These are phyloP conservation scores for Aricia agestis DNA, from an alignment of 1,140 invertebrate species.

Conservation along the genomic window DNA sequence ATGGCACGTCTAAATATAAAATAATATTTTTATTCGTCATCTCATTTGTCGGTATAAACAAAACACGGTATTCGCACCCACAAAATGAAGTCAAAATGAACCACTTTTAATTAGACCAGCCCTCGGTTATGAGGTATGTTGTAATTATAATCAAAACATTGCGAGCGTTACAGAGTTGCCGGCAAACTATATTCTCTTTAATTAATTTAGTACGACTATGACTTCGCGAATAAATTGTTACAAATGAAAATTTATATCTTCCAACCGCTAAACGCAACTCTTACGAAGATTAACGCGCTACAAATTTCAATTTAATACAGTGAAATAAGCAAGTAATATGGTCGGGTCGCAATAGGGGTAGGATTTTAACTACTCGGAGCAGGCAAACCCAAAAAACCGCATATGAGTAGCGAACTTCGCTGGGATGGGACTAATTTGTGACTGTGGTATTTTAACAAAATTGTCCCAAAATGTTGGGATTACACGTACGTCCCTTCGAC, in stretches of 20 bases:
- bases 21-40: neutral
- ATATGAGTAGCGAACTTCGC: slow-evolving; percentile 46
- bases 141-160: slow-evolving; percentile 47
- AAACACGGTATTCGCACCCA: slow-evolving; percentile 12
- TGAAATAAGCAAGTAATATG: slow-evolving; percentile 24
- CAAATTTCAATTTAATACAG: slow-evolving; percentile 24
- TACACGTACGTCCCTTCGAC: slow-evolving; percentile 8
- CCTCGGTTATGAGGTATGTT: slow-evolving; percentile 34
- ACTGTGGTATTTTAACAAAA: slow-evolving; percentile 31
- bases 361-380: slow-evolving; percentile 26
- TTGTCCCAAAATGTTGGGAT: slow-evolving; percentile 16
- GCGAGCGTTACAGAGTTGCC: slow-evolving; percentile 21
- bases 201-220: slow-evolving; percentile 36
- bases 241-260: slow-evolving; percentile 21
- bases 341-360: slow-evolving; percentile 14
- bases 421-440: slow-evolving; percentile 46
- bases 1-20: too few species aligned
- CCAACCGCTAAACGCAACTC: slow-evolving; percentile 10
- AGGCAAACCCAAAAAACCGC: slow-evolving; percentile 44
- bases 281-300: slow-evolving; percentile 17
- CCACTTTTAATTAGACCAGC: slow-evolving; percentile 39
- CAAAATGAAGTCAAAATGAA: slow-evolving; percentile 23
- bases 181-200: slow-evolving; percentile 30
- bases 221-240: slow-evolving; percentile 26
- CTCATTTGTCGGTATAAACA: neutral